Conservation (phyloP, 1,140 invertebrate species). For the Thalassaphorura encarpata region DNA sequence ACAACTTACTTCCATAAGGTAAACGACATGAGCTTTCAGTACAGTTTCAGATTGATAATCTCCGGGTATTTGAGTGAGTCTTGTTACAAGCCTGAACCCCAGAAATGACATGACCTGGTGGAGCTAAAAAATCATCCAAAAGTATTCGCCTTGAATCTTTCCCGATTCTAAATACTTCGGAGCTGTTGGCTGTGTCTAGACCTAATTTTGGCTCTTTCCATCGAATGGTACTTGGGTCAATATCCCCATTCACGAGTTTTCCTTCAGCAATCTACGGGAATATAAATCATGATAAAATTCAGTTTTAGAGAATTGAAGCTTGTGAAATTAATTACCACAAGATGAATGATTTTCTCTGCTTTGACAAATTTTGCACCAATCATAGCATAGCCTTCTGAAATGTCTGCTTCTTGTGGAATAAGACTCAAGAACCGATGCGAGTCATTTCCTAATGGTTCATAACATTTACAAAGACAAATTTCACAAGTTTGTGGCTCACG, state of each 20-base stretch:
- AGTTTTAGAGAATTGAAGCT: background rate
- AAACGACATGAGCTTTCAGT: background rate
- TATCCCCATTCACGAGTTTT: background rate
- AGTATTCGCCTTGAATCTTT: background rate
- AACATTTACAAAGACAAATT: slow-evolving; percentile 14
- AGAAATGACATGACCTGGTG: slow-evolving; percentile 8
- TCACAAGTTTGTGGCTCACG: slow-evolving; percentile 14
- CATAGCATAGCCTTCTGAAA: background rate
- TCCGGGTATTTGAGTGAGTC: background rate
- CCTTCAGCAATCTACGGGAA: slow-evolving; percentile 16
- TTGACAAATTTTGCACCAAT: slow-evolving; percentile 10
- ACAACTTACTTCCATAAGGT: background rate
- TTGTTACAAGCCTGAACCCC: slow-evolving; percentile 6
- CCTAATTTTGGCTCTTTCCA: background rate
- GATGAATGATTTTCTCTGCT: slow-evolving; percentile 7
- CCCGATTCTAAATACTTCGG: slow-evolving; percentile 7
- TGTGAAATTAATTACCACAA: background rate
- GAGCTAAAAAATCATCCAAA: slow-evolving; percentile 10
- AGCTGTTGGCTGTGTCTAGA: background rate
- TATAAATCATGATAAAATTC: background rate
- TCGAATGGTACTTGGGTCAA: background rate
- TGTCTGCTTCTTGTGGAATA: slow-evolving; percentile 2
- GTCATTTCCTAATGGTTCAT: slow-evolving; percentile 7
- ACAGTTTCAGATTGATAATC: background rate
- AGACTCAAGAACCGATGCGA: slow-evolving; percentile 12